These are phyloP conservation scores for Tamandua tetradactyla DNA, from an alignment of 2,797 vertebrate genomes.

Conservation along the genomic window DNA sequence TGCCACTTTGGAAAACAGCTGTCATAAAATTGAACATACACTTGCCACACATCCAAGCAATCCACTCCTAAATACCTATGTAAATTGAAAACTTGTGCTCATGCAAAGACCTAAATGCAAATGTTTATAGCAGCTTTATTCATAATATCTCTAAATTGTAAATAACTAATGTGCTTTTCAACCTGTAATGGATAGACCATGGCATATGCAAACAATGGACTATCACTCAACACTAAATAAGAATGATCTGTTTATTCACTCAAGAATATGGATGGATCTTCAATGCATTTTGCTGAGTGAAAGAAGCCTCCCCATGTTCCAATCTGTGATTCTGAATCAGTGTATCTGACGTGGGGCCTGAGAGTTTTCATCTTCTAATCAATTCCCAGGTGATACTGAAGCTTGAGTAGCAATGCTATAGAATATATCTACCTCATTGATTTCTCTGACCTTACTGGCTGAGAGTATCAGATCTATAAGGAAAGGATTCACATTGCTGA, in stretches of 20 bases:
- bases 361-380: neutral
- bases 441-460: neutral
- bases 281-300: neutral
- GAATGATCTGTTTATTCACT: neutral
- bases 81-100: neutral
- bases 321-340: neutral
- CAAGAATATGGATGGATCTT: neutral
- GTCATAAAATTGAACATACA: neutral
- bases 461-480: neutral
- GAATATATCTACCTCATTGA: neutral
- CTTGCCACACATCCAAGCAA: neutral
- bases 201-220: neutral
- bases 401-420: neutral
- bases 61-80: neutral
- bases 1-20: neutral
- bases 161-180: neutral
- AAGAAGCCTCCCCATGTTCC: fast-evolving
- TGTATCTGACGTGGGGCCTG: neutral
- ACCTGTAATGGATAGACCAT: neutral
- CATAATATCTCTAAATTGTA: neutral
- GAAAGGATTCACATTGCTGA: neutral
- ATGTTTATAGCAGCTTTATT: neutral
- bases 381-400: neutral
- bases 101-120: neutral
- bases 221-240: neutral